phyloP scores from a whole-genome alignment of 2,113 vertebrate genomes.

The Ailuropoda melanoleuca region DNA sequence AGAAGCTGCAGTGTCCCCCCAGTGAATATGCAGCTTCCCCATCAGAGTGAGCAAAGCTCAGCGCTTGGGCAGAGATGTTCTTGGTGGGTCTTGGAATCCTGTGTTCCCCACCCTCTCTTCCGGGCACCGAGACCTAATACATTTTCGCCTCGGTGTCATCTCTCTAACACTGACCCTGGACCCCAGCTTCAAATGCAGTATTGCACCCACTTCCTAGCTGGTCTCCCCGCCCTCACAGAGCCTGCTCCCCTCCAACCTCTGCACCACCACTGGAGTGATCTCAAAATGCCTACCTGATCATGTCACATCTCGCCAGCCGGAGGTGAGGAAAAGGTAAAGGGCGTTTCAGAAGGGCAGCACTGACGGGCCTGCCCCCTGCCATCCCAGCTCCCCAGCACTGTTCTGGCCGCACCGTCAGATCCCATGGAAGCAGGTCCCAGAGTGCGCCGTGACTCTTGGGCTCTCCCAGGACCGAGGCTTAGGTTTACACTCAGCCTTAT shows the following conservation, averaged over 20 bases:
- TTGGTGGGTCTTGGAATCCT: not conserved
- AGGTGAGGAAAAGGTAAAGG: not conserved
- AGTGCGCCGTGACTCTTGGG: not conserved
- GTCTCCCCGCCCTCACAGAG: not conserved
- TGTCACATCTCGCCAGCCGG: not conserved
- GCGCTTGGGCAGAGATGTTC: not conserved
- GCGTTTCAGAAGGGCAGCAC: not conserved
- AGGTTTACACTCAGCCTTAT: not conserved
- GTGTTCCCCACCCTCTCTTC: not conserved
- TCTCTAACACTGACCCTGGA: not conserved
- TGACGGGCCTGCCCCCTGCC: not conserved
- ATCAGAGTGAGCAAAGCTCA: not conserved
- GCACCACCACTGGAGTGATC: not conserved
- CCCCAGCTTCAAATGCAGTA: not conserved
- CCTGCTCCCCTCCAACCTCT: not conserved
- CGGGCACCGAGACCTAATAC: not conserved
- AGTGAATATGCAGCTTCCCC: not conserved
- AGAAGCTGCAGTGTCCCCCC: not conserved
- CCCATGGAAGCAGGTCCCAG: not conserved
- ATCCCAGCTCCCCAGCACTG: not conserved
- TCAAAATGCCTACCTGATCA: not conserved
- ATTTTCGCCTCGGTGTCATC: not conserved
- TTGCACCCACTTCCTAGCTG: not conserved
- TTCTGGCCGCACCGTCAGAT: not conserved
- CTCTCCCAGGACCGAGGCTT: not conserved